Evolutionary conservation across 1,140 invertebrate genomes (phyloP).

Genomic region (Babylonia areolata): DNA sequence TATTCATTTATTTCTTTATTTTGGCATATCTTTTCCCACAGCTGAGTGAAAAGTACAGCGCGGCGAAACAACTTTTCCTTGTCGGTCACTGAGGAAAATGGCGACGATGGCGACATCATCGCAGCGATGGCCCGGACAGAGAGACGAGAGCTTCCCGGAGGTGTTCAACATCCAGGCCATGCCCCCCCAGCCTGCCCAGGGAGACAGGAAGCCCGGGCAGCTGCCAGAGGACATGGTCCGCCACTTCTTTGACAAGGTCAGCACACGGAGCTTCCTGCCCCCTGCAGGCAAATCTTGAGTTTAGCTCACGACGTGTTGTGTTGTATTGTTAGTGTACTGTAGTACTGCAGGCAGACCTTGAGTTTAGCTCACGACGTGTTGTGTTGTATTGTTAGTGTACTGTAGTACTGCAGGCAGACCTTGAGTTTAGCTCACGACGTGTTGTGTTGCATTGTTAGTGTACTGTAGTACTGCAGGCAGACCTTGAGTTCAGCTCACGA

Average conservation of each 20-base stretch:
- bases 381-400: too few relatives aligned
- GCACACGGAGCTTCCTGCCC: background rate
- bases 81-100: slow-evolving; percentile 5
- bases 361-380: too few relatives aligned
- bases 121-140: background rate
- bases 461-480: too few relatives aligned
- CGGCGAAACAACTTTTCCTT: background rate
- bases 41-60: slow-evolving; percentile 12
- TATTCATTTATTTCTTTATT: too few relatives aligned
- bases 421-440: too few relatives aligned
- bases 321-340: too few relatives aligned
- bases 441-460: too few relatives aligned
- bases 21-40: too few relatives aligned
- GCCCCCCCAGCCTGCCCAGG: slow-evolving; percentile 57
- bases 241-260: slow-evolving; percentile 70
- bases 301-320: too few relatives aligned
- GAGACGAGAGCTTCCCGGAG: slow-evolving; percentile 52
- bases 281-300: background rate
- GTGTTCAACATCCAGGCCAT: slow-evolving; percentile 56
- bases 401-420: too few relatives aligned
- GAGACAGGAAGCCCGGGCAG: slow-evolving; percentile 63
- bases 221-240: slow-evolving; percentile 57
- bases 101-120: slow-evolving; percentile 31
- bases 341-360: too few relatives aligned
- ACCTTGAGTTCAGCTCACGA: too few relatives aligned